phyloP scores from a whole-genome alignment of 2,888 invertebrate genomes.

The Xanthostigma xanthostigma region DNA sequence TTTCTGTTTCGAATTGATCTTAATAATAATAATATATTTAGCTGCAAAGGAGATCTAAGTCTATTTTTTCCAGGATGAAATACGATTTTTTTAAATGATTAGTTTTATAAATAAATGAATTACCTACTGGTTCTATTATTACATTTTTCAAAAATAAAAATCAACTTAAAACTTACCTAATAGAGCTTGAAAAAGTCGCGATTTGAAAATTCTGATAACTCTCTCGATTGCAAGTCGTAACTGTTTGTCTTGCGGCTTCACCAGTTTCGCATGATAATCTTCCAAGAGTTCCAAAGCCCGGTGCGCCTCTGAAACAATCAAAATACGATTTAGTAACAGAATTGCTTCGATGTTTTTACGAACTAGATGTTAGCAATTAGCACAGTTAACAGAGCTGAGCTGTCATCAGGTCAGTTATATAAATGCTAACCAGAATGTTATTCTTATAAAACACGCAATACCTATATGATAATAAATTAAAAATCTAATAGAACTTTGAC shows the following conservation, averaged over 20 bases:
- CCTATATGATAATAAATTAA: too few species aligned
- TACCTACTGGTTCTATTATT: too few species aligned
- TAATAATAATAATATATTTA: too few species aligned
- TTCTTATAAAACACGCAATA: too few species aligned
- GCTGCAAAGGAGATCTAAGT: too few species aligned
- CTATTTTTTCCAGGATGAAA: too few species aligned
- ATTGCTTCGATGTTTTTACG: background rate
- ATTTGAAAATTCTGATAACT: slow-evolving; percentile 97
- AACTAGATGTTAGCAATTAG: too few species aligned
- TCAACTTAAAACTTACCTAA: slow-evolving; percentile 59
- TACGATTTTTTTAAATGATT: background rate
- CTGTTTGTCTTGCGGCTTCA: slow-evolving; percentile 88
- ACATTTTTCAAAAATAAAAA: background rate
- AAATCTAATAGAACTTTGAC: too few species aligned
- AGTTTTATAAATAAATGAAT: slow-evolving; percentile 4
- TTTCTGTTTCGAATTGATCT: too few species aligned
- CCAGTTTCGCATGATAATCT: slow-evolving; percentile 92
- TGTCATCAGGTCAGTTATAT: too few species aligned
- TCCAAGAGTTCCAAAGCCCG: slow-evolving; percentile 95
- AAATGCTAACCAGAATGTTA: too few species aligned
- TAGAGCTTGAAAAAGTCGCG: slow-evolving; percentile 91
- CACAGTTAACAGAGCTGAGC: too few species aligned
- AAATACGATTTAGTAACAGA: slow-evolving; percentile 6
- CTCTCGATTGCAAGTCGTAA: slow-evolving; percentile 91
- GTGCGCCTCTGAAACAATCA: slow-evolving; percentile 73